phyloP scores from a whole-genome alignment of 2,797 vertebrate genomes.

The Protonibea diacanthus region DNA sequence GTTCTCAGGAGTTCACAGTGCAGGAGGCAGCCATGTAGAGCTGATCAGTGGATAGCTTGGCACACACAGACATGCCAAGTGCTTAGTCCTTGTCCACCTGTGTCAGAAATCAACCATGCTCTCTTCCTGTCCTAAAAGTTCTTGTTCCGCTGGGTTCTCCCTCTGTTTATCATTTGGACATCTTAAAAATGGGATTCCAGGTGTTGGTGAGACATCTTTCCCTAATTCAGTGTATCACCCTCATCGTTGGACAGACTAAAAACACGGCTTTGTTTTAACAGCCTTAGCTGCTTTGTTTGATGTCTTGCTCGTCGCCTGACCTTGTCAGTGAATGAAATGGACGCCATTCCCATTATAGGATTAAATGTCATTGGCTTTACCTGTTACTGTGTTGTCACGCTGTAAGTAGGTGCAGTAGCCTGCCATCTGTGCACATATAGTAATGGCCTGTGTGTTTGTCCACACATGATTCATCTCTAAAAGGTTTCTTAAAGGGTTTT shows the following conservation, averaged over 20 bases:
- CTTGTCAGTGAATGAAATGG: conserved; percentile 76
- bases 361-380: conserved; percentile 78
- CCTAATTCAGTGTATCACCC: neutral
- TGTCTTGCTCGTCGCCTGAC: conserved; percentile 47
- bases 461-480: conserved; percentile 26
- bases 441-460: conserved; percentile 32
- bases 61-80: neutral
- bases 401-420: conserved; percentile 44
- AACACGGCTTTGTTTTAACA: conserved; percentile 13
- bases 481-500: conserved; percentile 17
- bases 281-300: conserved; percentile 37
- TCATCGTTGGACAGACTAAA: neutral
- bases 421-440: conserved; percentile 47
- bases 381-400: conserved; percentile 50
- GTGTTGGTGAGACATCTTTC: conserved; percentile 1
- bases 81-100: conserved; percentile 37
- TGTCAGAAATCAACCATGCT: conserved; percentile 19
- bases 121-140: conserved; percentile 2
- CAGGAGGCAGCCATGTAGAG: conserved; percentile 31
- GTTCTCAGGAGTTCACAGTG: neutral
- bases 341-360: conserved; percentile 77
- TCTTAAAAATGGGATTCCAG: conserved; percentile 8
- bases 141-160: neutral
- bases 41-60: conserved; percentile 39
- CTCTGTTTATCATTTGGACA: neutral